Conservation (phyloP, 2,888 invertebrate genomes). For the Dinocampus coccinellae region DNA sequence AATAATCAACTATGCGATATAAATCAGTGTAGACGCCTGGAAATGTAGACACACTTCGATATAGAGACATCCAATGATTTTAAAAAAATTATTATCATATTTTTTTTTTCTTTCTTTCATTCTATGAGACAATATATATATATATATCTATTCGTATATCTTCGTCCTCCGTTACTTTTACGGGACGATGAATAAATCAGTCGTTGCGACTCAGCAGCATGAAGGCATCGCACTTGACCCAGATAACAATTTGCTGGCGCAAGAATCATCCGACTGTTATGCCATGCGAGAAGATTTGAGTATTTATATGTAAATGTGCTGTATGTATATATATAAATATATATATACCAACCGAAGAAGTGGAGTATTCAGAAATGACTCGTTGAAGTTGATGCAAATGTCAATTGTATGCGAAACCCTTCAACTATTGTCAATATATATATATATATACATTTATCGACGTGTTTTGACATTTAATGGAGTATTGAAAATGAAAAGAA, state of each 20-base stretch:
- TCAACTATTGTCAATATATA: constrained; percentile 2
- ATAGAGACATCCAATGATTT: neutral
- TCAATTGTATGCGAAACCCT: constrained; percentile 5
- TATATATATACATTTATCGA: neutral
- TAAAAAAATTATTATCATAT: no score
- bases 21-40: constrained; percentile 2
- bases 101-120: no score
- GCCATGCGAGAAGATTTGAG: neutral
- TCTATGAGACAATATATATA: constrained; percentile 8
- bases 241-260: constrained; percentile 20
- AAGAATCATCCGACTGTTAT: constrained; percentile 1
- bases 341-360: neutral
- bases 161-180: constrained; percentile 11
- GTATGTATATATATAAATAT: neutral
- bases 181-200: constrained; percentile 23
- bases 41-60: neutral
- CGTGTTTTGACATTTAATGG: neutral
- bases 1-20: constrained; percentile 12
- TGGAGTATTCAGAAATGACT: neutral
- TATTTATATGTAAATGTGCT: neutral
- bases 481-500: neutral
- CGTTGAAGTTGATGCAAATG: neutral
- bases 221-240: constrained; percentile 31
- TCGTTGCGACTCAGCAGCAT: neutral
- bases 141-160: neutral